Evolutionary conservation across 1,140 invertebrate species (phyloP), one percentile per base, ranked within the genome.

Genomic region (Chionoecetes opilio): DNA sequence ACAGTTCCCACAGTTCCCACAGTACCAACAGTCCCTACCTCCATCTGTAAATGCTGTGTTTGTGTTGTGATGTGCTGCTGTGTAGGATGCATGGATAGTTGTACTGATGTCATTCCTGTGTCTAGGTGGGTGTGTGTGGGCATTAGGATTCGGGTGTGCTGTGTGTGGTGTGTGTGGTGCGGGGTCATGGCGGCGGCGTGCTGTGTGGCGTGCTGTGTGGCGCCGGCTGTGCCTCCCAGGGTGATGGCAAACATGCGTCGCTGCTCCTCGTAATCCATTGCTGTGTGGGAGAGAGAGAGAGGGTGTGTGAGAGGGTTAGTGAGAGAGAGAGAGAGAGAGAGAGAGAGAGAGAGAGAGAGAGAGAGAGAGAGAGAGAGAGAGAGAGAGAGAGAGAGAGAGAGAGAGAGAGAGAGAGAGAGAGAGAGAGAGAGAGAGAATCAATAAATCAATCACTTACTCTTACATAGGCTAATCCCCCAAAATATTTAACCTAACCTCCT

Each of bases 171-270:
- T 34, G 63, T 53, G 26, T 53, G 46, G 9, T 53, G 90, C 11
- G 90, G 90, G 14, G n/a, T 53, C 37, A 34, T 63, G 3, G 46
- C n/a, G 26, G 63, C 34, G 31, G 35, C 31, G 53, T 37, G 93
- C 26, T 89, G 46, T 31, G 31, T 17, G 26, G 11, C 35, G 29
- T 91, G 89, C 34, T 94, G 94, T n/a, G 41, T 63, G 46, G 88
- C 75, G 32, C 37, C 87, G 32, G 93, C 84, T 94, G 93, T 31
- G 29, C 89, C 88, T 14, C 34, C 31, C 63, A 94, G 82, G 41
- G 91, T 94, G 89, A 94, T 94, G 82, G 94, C 89, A 91, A 91
- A 94, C 82, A 94, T 91, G n/a, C 94, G 82, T 34, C 94, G 38
- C 38, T 92, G 94, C 5, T 94, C 94, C 31, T 94, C 94, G 35